These are phyloP conservation scores for Apodemus sylvaticus DNA, from an alignment of 2,113 vertebrate genomes.

Conservation along the genomic window DNA sequence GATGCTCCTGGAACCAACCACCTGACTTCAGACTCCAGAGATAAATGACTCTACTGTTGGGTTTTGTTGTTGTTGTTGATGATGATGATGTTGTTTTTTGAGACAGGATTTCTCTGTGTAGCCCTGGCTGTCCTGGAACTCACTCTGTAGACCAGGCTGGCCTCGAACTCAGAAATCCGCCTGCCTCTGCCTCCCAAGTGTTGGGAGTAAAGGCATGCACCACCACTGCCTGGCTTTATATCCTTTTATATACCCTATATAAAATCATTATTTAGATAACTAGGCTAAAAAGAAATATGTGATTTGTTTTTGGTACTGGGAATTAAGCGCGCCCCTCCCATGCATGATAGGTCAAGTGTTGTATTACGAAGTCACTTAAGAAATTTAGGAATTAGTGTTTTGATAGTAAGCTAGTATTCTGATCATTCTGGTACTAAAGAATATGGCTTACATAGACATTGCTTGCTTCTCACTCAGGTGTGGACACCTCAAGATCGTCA, in stretches of 20 bases:
- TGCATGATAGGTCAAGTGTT: background rate
- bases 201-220: too few species aligned
- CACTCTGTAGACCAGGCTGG: too few species aligned
- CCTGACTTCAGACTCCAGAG: background rate
- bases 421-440: background rate
- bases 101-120: too few species aligned
- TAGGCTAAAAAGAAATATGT: background rate
- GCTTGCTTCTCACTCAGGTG: slow-evolving; percentile 83
- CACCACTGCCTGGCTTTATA: too few species aligned
- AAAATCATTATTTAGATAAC: too few species aligned
- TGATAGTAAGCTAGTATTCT: background rate
- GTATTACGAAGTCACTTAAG: background rate
- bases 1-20: background rate
- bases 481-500: slow-evolving; percentile 96
- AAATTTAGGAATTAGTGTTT: slow-evolving; percentile 33
- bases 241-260: background rate
- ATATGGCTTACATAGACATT: background rate
- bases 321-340: background rate
- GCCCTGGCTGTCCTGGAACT: too few species aligned
- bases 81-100: too few species aligned
- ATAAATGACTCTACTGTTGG: background rate
- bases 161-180: too few species aligned
- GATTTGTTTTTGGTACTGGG: background rate
- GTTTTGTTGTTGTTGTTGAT: too few species aligned
- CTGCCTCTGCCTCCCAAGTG: too few species aligned